These are phyloP conservation scores for Solen grandis DNA, from an alignment of 1,140 invertebrate genomes.

Conservation along the genomic window DNA sequence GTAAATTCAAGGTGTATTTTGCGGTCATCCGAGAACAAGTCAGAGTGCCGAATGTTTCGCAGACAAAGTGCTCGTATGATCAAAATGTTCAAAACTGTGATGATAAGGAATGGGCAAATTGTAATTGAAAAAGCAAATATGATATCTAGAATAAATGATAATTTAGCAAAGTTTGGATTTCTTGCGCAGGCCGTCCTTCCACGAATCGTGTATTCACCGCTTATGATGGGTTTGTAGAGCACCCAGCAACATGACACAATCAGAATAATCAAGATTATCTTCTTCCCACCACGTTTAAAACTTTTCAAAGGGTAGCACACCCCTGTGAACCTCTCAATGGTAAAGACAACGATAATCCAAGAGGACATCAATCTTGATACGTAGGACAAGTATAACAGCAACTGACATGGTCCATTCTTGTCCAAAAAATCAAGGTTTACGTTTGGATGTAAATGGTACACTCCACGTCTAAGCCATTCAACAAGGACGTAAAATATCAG, in stretches of 20 bases:
- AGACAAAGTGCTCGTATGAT: constrained; percentile 64
- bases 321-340: constrained; percentile 72
- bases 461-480: constrained; percentile 66
- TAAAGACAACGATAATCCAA: constrained; percentile 75
- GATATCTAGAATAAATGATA: constrained; percentile 67
- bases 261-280: constrained; percentile 56
- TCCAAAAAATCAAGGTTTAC: constrained; percentile 53
- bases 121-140: constrained; percentile 65
- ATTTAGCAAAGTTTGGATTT: constrained; percentile 41
- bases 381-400: constrained; percentile 68
- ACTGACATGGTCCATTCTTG: constrained; percentile 67
- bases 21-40: constrained; percentile 47
- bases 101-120: constrained; percentile 63
- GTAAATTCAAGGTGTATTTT: constrained; percentile 66
- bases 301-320: constrained; percentile 64
- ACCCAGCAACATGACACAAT: constrained; percentile 51
- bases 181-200: constrained; percentile 37
- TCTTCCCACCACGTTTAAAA: constrained; percentile 46
- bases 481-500: constrained; percentile 66
- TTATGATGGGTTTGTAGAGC: constrained; percentile 70
- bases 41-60: constrained; percentile 46
- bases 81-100: constrained; percentile 62
- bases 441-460: constrained; percentile 28
- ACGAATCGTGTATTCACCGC: constrained; percentile 42
- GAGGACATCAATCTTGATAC: constrained; percentile 70